Evolutionary conservation across 1,140 invertebrate genomes (phyloP), one percentile per base, ranked within the genome.

Genomic region (Laodelphax striatellus): DNA sequence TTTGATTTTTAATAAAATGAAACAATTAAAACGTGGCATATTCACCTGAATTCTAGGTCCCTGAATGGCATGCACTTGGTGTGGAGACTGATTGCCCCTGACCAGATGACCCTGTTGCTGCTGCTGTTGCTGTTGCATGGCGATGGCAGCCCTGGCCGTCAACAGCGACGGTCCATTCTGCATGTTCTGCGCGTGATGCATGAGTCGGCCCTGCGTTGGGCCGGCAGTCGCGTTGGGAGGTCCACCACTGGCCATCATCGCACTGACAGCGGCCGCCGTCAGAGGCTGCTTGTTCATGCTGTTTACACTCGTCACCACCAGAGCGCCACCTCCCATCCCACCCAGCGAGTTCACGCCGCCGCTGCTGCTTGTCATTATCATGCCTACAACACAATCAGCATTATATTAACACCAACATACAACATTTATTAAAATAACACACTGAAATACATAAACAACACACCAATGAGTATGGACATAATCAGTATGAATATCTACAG

Each of bases 161-260:
- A 85, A 79, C 74, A 85, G 79, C 1, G 83, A 82, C 1, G 83
- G 83, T 10, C 86, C 87, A 68, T 88, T 90, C 70, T 85, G 86
- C 46, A 67, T 55, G 38, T 63, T 63, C 43, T 64, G 62, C 13
- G 31, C 57, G 59, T 65, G 60, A 21, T 61, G 60, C n/a, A 58
- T 19, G n/a, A 62, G 43, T 31, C 61, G 55, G 57, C 34, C 16
- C 31, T 57, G 53, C 61, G 60, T 59, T 62, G 61, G n/a, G 60
- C 52, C 57, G 16, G 60, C 75, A 31, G 44, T 60, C 13, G 62
- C 22, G 38, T 62, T 63, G 17, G 63, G 57, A 38, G 63, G 65
- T 63, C 77, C 75, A 41, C 71, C 67, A 13, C 68, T 65, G 24
- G 62, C 66, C 61, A 72, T 69, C 68, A 74, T 69, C 41, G 68